A percentile compares a stretch with the other conserved stretches of the same genome.
phyloP scores from a whole-genome alignment of 2,797 vertebrate genomes.

The Leuciscus waleckii region DNA sequence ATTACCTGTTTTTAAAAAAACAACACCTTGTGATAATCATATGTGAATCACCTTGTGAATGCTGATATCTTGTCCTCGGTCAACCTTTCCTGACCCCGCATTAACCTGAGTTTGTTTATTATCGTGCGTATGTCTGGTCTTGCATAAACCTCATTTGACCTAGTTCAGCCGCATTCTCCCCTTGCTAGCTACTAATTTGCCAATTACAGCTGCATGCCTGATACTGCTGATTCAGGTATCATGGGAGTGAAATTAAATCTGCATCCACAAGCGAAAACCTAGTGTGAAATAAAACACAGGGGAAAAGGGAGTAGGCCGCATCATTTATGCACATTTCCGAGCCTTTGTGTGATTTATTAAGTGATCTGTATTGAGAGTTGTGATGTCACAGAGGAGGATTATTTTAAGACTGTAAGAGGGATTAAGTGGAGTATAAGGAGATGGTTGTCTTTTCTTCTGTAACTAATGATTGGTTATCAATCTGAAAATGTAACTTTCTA shows the following conservation, averaged over 20 bases:
- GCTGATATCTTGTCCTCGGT: not conserved
- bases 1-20: not conserved
- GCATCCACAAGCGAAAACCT: not conserved
- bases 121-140: constrained; percentile 70
- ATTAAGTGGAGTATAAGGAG: constrained; percentile 64
- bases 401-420: constrained; percentile 54
- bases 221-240: constrained; percentile 67
- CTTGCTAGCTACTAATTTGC: constrained; percentile 77
- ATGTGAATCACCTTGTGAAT: too few relatives aligned
- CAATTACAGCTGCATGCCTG: constrained; percentile 68
- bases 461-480: not conserved
- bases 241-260: constrained; percentile 49
- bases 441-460: constrained; percentile 63
- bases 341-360: not conserved
- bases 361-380: not conserved
- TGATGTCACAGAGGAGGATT: constrained; percentile 59
- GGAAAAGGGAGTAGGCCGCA: too few relatives aligned
- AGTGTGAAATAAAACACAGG: constrained; percentile 47
- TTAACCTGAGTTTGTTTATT: constrained; percentile 47
- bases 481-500: not conserved
- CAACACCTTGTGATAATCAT: not conserved
- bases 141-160: constrained; percentile 80
- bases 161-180: constrained; percentile 84
- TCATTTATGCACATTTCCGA: constrained; percentile 18
- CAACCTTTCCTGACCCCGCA: constrained; percentile 14